These are phyloP conservation scores for Buphagus erythrorhynchus DNA, from an alignment of 2,797 vertebrate species.

Conservation along the genomic window DNA sequence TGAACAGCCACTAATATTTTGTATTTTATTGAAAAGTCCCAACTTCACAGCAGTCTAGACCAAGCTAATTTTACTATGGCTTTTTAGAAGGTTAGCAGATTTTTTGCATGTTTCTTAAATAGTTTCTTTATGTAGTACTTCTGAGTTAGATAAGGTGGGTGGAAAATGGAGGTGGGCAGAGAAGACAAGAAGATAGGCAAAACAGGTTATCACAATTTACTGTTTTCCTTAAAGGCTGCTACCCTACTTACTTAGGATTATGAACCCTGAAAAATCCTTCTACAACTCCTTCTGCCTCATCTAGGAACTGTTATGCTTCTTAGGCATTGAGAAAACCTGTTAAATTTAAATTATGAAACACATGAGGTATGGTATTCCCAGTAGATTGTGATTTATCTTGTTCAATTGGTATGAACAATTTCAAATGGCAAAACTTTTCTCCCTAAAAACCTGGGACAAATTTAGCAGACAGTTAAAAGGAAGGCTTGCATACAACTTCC, in stretches of 20 bases:
- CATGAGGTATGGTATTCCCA: background rate
- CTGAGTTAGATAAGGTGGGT: background rate
- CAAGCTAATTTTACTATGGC: background rate
- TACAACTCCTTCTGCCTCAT: background rate
- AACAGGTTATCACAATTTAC: background rate
- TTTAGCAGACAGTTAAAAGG: background rate
- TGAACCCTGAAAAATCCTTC: background rate
- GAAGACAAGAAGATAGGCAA: background rate
- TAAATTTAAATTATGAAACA: background rate
- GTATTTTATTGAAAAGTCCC: background rate
- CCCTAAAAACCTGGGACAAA: background rate
- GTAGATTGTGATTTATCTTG: background rate
- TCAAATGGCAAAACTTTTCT: background rate
- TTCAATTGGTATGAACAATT: background rate
- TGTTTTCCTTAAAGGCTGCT: background rate
- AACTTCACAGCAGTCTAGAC: background rate
- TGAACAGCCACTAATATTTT: background rate
- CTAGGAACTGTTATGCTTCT: rapidly evolving
- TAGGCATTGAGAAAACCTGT: background rate
- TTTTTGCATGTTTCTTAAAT: background rate
- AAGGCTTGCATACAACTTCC: background rate
- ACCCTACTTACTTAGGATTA: background rate
- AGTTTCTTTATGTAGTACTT: background rate
- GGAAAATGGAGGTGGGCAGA: background rate
- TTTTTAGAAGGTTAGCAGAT: background rate